A percentile compares a stretch with the other conserved stretches of the same genome.
These are phyloP conservation scores for Leptodactylus fallax DNA, from an alignment of 2,797 vertebrate genomes.

Conservation along the genomic window DNA sequence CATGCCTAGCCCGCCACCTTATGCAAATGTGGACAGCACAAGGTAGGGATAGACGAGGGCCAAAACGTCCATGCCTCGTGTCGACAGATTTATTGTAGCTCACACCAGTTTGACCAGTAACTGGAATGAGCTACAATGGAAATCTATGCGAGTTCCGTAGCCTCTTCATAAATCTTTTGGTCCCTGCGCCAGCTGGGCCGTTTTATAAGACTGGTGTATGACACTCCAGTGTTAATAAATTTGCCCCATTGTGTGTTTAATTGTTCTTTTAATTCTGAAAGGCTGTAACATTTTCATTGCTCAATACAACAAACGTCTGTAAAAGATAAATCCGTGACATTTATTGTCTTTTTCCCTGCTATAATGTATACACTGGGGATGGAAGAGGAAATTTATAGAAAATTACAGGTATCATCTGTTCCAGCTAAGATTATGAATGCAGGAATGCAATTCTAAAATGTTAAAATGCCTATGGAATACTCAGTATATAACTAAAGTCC, in stretches of 20 bases:
- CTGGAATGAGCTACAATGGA: too few species aligned
- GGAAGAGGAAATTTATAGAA: background rate
- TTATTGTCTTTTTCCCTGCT: constrained; percentile 14
- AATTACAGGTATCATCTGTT: constrained; percentile 20
- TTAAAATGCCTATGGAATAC: background rate
- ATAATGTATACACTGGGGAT: background rate
- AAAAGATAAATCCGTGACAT: background rate
- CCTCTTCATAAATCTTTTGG: too few species aligned
- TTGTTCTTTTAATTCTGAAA: background rate
- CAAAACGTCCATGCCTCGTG: too few species aligned
- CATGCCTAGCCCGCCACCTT: too few species aligned
- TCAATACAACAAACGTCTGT: background rate
- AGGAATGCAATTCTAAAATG: background rate
- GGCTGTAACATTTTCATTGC: background rate
- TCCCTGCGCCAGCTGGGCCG: too few species aligned
- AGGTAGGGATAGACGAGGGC: too few species aligned
- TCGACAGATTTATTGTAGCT: too few species aligned
- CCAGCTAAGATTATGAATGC: constrained; percentile 23
- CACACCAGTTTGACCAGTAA: too few species aligned
- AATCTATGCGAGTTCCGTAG: too few species aligned
- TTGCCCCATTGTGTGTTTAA: background rate
- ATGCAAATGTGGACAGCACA: too few species aligned
- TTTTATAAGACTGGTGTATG: too few species aligned
- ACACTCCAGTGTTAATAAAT: too few species aligned
- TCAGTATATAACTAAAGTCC: constrained; percentile 1